Evolutionary conservation across 2,888 invertebrate species (phyloP).

Genomic region (Plagodis pulveraria): DNA sequence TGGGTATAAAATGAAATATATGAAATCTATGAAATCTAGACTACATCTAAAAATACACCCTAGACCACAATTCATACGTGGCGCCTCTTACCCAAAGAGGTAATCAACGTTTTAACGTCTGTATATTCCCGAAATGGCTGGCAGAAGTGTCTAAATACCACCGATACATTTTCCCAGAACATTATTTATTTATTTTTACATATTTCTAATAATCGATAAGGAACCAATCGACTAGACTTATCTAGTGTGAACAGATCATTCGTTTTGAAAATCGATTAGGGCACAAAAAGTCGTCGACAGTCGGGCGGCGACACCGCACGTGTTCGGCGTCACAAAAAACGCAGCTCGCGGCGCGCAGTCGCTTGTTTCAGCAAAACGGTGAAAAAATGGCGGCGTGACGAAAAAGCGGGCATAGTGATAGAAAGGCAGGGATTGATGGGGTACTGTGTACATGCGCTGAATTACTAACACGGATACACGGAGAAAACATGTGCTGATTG

Average conservation of each 20-base stretch:
- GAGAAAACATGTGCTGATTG: neutral
- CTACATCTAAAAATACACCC: too few species aligned
- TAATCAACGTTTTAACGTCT: too few species aligned
- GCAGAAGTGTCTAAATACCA: too few species aligned
- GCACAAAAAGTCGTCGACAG: conserved; percentile 56
- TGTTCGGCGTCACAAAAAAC: conserved; percentile 52
- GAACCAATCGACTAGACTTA: conserved; percentile 3
- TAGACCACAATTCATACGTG: too few species aligned
- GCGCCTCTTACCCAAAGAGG: too few species aligned
- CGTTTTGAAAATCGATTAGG: conserved; percentile 55
- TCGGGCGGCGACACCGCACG: conserved; percentile 55
- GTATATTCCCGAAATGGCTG: too few species aligned
- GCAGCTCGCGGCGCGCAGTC: conserved; percentile 35
- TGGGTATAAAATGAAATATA: too few species aligned
- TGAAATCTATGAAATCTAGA: too few species aligned
- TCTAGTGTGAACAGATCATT: conserved; percentile 41
- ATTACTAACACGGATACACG: neutral
- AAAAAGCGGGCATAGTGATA: conserved; percentile 20
- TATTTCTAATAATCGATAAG: neutral
- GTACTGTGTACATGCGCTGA: conserved; percentile 1
- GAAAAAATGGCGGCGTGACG: conserved; percentile 29
- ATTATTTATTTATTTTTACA: too few species aligned
- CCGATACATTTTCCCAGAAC: too few species aligned
- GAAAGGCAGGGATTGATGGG: neutral
- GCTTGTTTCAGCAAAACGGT: conserved; percentile 41